phyloP scores from a whole-genome alignment of 2,113 vertebrate species.

The Silurus glanis region DNA sequence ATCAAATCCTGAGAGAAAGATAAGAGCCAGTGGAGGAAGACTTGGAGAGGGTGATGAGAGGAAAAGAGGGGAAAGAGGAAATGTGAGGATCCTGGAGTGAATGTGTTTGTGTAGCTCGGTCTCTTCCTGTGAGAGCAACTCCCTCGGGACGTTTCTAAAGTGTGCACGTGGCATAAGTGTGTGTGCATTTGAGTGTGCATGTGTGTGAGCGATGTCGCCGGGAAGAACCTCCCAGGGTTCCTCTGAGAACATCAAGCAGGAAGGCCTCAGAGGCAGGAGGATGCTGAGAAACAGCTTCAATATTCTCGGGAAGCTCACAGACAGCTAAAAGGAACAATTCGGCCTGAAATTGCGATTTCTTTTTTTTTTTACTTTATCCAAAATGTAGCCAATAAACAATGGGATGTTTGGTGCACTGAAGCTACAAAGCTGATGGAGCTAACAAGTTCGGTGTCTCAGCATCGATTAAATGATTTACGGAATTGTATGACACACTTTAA shows the following conservation, averaged over 20 bases:
- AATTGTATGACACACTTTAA: too few species aligned
- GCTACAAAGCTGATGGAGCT: not conserved
- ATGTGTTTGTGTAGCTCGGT: constrained; percentile 32
- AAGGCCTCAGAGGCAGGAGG: not conserved
- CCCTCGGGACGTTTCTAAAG: constrained; percentile 13
- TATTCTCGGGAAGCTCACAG: not conserved
- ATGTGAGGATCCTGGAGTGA: constrained; percentile 10
- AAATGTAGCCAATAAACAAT: not conserved
- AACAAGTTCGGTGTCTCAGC: not conserved
- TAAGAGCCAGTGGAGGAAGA: constrained; percentile 23
- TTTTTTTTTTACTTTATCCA: not conserved
- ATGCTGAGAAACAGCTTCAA: constrained; percentile 29
- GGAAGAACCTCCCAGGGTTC: constrained; percentile 31
- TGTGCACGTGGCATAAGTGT: constrained; percentile 5
- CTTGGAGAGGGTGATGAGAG: constrained; percentile 9
- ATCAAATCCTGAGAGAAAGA: constrained; percentile 27
- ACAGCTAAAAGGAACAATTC: not conserved
- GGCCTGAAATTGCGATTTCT: not conserved
- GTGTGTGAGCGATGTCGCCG: constrained; percentile 13
- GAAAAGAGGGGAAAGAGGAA: constrained; percentile 24
- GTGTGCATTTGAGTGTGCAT: not conserved
- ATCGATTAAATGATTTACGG: too few species aligned
- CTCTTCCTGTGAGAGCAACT: constrained; percentile 7
- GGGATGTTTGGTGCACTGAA: not conserved
- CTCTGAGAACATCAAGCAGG: constrained; percentile 14